Evolutionary conservation across 2,113 vertebrate genomes (phyloP).

Genomic region (Clarias gariepinus): DNA sequence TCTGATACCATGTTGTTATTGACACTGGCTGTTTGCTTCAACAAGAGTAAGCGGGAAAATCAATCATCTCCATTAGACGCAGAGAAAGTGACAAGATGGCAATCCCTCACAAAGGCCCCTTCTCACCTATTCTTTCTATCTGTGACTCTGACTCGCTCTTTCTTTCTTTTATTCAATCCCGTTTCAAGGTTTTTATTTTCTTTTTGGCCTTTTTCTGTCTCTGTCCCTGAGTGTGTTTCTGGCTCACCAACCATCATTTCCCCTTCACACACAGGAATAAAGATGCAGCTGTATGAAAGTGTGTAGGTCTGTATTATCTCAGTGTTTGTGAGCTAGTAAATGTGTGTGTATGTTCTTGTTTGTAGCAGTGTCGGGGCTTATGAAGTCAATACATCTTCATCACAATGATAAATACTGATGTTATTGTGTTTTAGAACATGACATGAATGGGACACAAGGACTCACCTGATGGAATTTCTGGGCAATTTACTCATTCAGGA

Average conservation of each 20-base stretch:
- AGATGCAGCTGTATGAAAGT: not conserved
- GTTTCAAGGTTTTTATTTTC: slow-evolving; percentile 26
- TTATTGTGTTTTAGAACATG: slow-evolving; percentile 19
- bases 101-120: slow-evolving; percentile 47
- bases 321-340: not conserved
- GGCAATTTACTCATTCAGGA: slow-evolving; percentile 57
- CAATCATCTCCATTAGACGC: slow-evolving; percentile 58
- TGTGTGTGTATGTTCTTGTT: not conserved
- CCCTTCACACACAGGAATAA: slow-evolving; percentile 1
- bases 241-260: not conserved
- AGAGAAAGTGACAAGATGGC: slow-evolving; percentile 55
- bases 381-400: slow-evolving; percentile 36
- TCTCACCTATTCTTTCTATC: slow-evolving; percentile 37
- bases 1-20: slow-evolving; percentile 55
- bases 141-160: slow-evolving; percentile 10
- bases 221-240: not conserved
- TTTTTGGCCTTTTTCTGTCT: slow-evolving; percentile 17
- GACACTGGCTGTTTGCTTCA: slow-evolving; percentile 52
- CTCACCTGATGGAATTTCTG: slow-evolving; percentile 56
- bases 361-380: slow-evolving; percentile 28
- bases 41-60: slow-evolving; percentile 56
- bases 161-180: slow-evolving; percentile 39
- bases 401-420: slow-evolving; percentile 18
- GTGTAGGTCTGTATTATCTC: not conserved
- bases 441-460: slow-evolving; percentile 28